Conservation (phyloP, 2,888 invertebrate species). For the Drosophila mulleri region DNA sequence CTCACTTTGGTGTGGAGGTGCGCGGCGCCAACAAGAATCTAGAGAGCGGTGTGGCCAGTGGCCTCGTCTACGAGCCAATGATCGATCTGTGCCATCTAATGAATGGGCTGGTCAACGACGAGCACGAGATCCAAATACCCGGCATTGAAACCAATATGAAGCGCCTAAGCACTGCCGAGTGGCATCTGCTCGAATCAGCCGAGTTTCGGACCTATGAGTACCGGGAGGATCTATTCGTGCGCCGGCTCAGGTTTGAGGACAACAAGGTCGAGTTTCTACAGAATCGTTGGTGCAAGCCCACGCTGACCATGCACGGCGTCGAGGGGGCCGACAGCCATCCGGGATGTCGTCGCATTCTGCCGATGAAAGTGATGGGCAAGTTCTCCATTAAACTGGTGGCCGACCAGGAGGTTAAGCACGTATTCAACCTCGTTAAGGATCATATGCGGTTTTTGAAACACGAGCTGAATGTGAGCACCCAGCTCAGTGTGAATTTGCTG, state of each 20-base stretch:
- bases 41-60: conserved; percentile 48
- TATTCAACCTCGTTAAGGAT: conserved; percentile 18
- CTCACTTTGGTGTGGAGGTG: conserved; percentile 42
- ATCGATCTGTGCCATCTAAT: conserved; percentile 56
- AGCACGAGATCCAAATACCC: conserved; percentile 26
- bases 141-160: conserved; percentile 6
- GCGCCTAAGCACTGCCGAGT: conserved; percentile 23
- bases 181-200: conserved; percentile 43
- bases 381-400: conserved; percentile 58
- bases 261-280: conserved; percentile 38
- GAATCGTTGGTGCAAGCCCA: conserved; percentile 53
- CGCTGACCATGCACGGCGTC: conserved; percentile 57
- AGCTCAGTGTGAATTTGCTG: conserved; percentile 10
- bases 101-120: conserved; percentile 36
- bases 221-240: conserved; percentile 37
- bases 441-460: not conserved
- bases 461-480: conserved; percentile 22
- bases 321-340: conserved; percentile 36
- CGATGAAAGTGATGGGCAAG: conserved; percentile 50
- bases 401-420: conserved; percentile 31
- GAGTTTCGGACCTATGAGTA: conserved; percentile 43
- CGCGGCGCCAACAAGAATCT: conserved; percentile 44
- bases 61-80: conserved; percentile 61
- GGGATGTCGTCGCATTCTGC: conserved; percentile 16
- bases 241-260: conserved; percentile 35